phyloP scores from a whole-genome alignment of 1,140 invertebrate species.

The Dendroctonus valens region DNA sequence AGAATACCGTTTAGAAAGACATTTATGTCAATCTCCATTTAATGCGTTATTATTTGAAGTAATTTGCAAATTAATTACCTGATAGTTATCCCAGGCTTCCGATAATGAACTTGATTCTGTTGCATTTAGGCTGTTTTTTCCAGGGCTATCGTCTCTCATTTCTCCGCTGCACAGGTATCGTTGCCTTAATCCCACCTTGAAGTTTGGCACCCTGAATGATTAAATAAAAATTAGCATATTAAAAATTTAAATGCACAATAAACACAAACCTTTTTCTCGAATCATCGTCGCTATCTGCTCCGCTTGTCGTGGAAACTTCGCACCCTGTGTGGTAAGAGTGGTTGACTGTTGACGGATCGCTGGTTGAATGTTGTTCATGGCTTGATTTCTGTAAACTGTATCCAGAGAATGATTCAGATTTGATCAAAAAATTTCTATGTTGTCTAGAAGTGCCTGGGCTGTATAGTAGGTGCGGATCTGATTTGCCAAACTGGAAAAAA shows the following conservation, averaged over 20 bases:
- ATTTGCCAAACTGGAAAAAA: slow-evolving; percentile 39
- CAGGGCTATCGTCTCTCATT: slow-evolving; percentile 43
- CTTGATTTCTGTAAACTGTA: slow-evolving; percentile 53
- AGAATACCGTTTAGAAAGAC: too few relatives aligned
- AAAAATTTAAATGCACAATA: not conserved
- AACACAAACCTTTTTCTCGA: slow-evolving; percentile 40
- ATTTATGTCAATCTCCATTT: too few relatives aligned
- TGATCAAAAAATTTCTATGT: slow-evolving; percentile 53
- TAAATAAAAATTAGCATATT: slow-evolving; percentile 12
- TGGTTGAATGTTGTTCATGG: slow-evolving; percentile 58
- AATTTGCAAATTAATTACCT: slow-evolving; percentile 51
- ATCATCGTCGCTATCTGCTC: slow-evolving; percentile 46
- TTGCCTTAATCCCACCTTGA: slow-evolving; percentile 42
- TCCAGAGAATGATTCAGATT: slow-evolving; percentile 67
- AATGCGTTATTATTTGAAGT: too few relatives aligned
- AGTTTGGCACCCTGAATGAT: slow-evolving; percentile 39
- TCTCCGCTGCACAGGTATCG: slow-evolving; percentile 37
- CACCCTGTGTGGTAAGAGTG: slow-evolving; percentile 31
- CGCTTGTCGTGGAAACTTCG: slow-evolving; percentile 51
- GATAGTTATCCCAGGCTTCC: slow-evolving; percentile 83
- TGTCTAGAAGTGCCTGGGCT: slow-evolving; percentile 15
- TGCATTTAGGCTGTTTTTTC: slow-evolving; percentile 43
- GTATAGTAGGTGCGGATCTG: slow-evolving; percentile 34
- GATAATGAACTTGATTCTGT: slow-evolving; percentile 74
- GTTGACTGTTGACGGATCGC: slow-evolving; percentile 58